Evolutionary conservation across 1,140 invertebrate species (phyloP), one percentile per base, ranked within the genome.

Genomic region (Apocrypta bakeri): DNA sequence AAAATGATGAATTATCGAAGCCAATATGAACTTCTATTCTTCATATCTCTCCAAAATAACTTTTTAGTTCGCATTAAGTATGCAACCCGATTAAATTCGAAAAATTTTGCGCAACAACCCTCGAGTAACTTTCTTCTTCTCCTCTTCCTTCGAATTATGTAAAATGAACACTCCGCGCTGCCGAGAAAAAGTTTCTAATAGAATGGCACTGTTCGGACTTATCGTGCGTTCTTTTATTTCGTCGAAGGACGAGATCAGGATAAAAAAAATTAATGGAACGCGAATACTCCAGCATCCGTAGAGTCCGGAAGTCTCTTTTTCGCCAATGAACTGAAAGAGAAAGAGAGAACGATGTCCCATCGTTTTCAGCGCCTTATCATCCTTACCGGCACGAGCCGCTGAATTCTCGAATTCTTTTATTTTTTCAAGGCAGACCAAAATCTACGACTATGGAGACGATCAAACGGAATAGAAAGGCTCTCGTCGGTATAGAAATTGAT

Each of bases 171-270:
- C 63, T 7, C 8, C 27, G 24, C 24, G 27, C n/a, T 29, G 63
- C 1, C 63, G 27, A 27, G 63, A 29, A 66, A 66, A 66, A 66
- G 63, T 66, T 66, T 29, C 63, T 66, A 66, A 66, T 66, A 27
- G 63, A 66, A 66, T 27, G 24, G 63, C 63, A 21, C 21, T 56
- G 48, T 21, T 4, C 63, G 25, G 27, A 66, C 63, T 9, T 66
- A 66, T 66, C 63, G 63, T 25, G 2, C 48, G 48, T n/a, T 56
- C 7, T 56, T 56, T 21, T 56, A 12, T 29, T 25, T 29, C 25
- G 63, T 66, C 63, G 63, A 66, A 29, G 2, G 25, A 66, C 24
- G 27, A 29, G 27, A 29, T 3, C 8, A 25, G 63, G 48, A 56
- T 0, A 56, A 56, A 56, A 56, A 56, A 56, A 56, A 56, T 56